Evolutionary conservation across 2,113 vertebrate genomes (phyloP).

Genomic region (Hassar affinis): DNA sequence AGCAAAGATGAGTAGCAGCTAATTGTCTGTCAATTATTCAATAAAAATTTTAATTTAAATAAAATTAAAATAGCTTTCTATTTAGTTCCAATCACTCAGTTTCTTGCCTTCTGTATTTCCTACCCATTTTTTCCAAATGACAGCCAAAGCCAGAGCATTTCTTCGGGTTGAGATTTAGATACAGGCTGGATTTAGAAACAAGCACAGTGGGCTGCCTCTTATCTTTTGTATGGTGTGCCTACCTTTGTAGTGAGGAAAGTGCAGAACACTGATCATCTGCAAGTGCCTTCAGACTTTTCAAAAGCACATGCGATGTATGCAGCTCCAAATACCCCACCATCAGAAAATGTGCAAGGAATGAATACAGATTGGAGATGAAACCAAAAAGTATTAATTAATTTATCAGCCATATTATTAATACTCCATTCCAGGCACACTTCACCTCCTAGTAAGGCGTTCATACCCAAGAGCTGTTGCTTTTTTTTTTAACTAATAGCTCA

Average conservation of each 20-base stretch:
- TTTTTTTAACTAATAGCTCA: constrained; percentile 25
- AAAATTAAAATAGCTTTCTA: not conserved
- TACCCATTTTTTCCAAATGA: not conserved
- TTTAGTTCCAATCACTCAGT: not conserved
- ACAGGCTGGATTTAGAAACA: not conserved
- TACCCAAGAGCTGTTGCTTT: not conserved
- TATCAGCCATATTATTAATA: constrained; percentile 2
- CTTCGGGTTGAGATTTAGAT: not conserved
- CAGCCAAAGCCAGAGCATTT: not conserved
- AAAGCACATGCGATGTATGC: not conserved
- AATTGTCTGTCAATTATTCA: not conserved
- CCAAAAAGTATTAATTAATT: not conserved
- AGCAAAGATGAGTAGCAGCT: not conserved
- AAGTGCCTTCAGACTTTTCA: not conserved
- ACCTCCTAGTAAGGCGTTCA: constrained; percentile 2
- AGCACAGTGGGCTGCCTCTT: not conserved
- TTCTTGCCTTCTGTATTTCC: not conserved
- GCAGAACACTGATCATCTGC: not conserved
- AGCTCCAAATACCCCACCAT: not conserved
- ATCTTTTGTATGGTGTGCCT: not conserved
- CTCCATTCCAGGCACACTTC: not conserved
- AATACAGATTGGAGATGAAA: not conserved
- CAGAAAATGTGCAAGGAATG: not conserved
- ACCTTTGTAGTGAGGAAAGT: not conserved
- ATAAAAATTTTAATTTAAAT: no score